A percentile compares a stretch with the other conserved stretches of the same genome.
Conservation (phyloP, 2,113 vertebrate species). For the Stegastes partitus region DNA sequence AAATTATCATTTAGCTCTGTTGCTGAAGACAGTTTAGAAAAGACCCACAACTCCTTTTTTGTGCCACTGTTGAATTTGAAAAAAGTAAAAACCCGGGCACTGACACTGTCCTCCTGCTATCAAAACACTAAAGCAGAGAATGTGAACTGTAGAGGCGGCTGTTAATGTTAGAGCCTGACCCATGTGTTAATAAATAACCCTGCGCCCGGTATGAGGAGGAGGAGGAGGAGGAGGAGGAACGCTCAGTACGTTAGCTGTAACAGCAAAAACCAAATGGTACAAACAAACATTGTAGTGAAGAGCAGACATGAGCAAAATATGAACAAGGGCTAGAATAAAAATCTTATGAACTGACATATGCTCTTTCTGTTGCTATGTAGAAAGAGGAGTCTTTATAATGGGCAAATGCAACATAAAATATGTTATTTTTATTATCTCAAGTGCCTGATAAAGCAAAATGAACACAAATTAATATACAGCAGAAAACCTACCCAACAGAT, state of each 20-base stretch:
- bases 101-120: slow-evolving; percentile 23
- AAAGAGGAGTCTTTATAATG: not conserved
- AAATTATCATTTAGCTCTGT: not conserved
- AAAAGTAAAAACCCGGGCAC: not conserved
- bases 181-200: slow-evolving; percentile 62
- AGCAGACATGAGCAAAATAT: not conserved
- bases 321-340: not conserved
- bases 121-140: slow-evolving; percentile 56
- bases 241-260: not conserved
- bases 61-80: not conserved
- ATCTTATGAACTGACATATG: not conserved
- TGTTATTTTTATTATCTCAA: too few relatives aligned
- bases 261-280: not conserved
- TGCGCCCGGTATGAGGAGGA: slow-evolving; percentile 33
- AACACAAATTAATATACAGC: too few relatives aligned
- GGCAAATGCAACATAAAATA: not conserved
- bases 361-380: not conserved
- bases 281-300: slow-evolving; percentile 3
- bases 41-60: not conserved
- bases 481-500: too few relatives aligned
- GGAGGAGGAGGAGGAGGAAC: slow-evolving; percentile 12
- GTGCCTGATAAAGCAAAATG: too few relatives aligned
- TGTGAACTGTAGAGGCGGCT: slow-evolving; percentile 26
- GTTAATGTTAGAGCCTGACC: slow-evolving; percentile 39
- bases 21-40: slow-evolving; percentile 2